Evolutionary conservation across 1,140 invertebrate species (phyloP).

Genomic region (Lordiphosa stackelbergi): DNA sequence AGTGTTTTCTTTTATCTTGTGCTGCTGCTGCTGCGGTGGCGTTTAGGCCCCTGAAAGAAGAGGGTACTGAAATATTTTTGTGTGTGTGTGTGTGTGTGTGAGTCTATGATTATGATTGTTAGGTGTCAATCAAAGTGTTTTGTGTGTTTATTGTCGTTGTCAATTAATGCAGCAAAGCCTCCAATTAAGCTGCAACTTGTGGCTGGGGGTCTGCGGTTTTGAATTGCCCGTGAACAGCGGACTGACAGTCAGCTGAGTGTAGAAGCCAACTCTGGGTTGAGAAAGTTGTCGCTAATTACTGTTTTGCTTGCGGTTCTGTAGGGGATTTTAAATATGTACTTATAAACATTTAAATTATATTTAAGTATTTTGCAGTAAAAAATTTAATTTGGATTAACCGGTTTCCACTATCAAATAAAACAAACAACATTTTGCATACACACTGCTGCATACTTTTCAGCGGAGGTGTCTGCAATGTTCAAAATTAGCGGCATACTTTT

Average conservation of each 20-base stretch:
- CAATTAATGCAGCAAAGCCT: conserved; percentile 65
- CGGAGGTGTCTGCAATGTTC: too few species aligned
- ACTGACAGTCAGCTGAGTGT: too few species aligned
- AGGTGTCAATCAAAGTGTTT: conserved; percentile 63
- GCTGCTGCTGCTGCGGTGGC: conserved; percentile 26
- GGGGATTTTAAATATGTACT: too few species aligned
- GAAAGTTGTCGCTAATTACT: too few species aligned
- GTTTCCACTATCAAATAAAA: too few species aligned
- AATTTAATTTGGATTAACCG: too few species aligned
- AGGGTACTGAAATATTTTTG: conserved; percentile 19
- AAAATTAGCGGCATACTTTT: too few species aligned
- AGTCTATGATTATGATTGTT: conserved; percentile 43
- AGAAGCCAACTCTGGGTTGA: not conserved
- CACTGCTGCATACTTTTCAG: too few species aligned
- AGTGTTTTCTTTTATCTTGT: conserved; percentile 52
- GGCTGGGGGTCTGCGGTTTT: conserved; percentile 55
- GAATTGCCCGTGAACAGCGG: conserved; percentile 28
- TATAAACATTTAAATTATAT: too few species aligned
- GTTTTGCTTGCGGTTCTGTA: too few species aligned
- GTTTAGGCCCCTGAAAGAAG: conserved; percentile 18
- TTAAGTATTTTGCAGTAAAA: too few species aligned
- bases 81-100: not conserved
- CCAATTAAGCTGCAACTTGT: conserved; percentile 52
- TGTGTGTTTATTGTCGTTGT: conserved; percentile 51
- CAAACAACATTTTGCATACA: too few species aligned